Conservation (phyloP, 1,140 invertebrate genomes). For the Cotesia glomerata region DNA sequence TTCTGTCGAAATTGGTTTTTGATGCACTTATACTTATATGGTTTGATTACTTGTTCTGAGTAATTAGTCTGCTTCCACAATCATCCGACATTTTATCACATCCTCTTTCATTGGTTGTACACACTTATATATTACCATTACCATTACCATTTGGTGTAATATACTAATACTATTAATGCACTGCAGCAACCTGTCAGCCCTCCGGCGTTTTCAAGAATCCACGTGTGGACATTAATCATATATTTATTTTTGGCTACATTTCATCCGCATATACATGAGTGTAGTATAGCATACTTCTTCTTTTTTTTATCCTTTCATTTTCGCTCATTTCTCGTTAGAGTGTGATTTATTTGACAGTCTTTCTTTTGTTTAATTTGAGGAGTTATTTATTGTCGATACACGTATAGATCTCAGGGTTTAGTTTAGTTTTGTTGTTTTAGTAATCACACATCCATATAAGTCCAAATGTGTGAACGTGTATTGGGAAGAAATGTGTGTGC, state of each 20-base stretch:
- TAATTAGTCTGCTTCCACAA: neutral
- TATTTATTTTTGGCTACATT: slow-evolving; percentile 8
- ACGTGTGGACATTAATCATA: slow-evolving; percentile 3
- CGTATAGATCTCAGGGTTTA: neutral
- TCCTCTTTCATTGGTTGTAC: neutral
- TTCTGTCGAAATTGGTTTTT: neutral
- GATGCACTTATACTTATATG: neutral
- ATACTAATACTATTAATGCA: neutral
- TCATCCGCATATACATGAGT: neutral
- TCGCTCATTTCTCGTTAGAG: neutral
- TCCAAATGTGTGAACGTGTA: neutral
- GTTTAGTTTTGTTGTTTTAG: neutral
- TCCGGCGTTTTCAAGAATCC: slow-evolving; percentile 2
- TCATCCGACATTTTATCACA: neutral
- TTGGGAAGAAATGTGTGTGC: neutral
- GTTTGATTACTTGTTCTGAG: neutral
- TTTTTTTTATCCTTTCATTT: neutral
- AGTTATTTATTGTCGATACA: slow-evolving; percentile 6
- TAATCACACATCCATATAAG: no score
- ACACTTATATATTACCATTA: neutral
- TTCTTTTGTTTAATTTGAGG: slow-evolving; percentile 7
- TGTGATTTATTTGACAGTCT: slow-evolving; percentile 21
- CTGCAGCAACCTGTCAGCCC: neutral
- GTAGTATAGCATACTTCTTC: no score
- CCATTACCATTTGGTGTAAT: neutral